Base-by-base conservation (phyloP, 2,113 vertebrate genomes). In the Neotoma lepida region DNA sequence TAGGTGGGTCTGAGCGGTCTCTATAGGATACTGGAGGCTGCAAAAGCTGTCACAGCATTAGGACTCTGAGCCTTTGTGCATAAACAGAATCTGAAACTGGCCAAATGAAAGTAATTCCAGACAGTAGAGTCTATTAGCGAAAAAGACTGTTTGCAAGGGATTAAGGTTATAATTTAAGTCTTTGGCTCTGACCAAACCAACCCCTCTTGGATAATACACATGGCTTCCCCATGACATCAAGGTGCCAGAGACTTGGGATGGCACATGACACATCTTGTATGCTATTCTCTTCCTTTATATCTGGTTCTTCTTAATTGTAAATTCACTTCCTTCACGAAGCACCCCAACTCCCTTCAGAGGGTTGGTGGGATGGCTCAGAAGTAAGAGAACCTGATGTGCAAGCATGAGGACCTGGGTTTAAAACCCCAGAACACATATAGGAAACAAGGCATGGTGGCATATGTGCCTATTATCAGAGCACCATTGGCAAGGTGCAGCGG, bases 1-100 rank as follows among this genome's bases (percentile, higher is more conserved):
- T 28, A 20, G 2, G 1, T 9, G 39, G 49, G 3, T 5, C 58
- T 15, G 6, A 71, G 9, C 18, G 28, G 15, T 18, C 51, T 51
- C 41, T 9, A 0, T 1, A 24, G 74, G 76, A 71, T 4, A 28
- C n/a, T 22, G 1, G 17, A 2, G 10, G 44, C n/a, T 14, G 28
- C n/a, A 28, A 66, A 80, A 9, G 3, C 51, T 30, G n/a, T 41
- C 20, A 71, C 51, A 86, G 22, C 51, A 51, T 10, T n/a, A 5
- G 20, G 26, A 28, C 22, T 76, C 24, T 17, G 0, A 41, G 51
- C 88, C 46, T 70, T 84, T 28, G n/a, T 17, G 49, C 33, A 77
- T 30, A 70, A 58, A 9, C 0, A 35, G 9, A 26, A 93, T 51
- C 70, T 58, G 30, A 87, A 94, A 63, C 26, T n/a, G 20, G 46